These are phyloP conservation scores for Sylvilagus bachmani DNA, from an alignment of 2,113 vertebrate species.

Conservation along the genomic window DNA sequence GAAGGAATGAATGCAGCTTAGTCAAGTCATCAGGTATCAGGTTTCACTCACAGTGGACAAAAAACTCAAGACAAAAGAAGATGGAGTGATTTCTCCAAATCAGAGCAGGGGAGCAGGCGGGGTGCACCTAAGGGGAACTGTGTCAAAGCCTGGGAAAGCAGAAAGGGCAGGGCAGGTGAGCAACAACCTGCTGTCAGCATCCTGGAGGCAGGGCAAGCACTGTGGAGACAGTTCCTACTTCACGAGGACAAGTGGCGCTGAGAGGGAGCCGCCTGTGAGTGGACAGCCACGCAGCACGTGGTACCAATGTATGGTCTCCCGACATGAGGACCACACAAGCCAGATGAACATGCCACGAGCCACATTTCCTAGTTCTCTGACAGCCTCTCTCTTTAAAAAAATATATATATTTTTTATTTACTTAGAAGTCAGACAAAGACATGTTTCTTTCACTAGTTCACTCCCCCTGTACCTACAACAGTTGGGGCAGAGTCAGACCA, in stretches of 20 bases:
- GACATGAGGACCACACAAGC: not conserved
- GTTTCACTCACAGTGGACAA: not conserved
- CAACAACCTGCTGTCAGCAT: rapidly evolving
- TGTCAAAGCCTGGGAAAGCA: rapidly evolving
- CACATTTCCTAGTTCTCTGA: no score
- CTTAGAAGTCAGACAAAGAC: no score
- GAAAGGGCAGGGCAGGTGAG: not conserved
- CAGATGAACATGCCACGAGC: not conserved
- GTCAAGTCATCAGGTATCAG: not conserved
- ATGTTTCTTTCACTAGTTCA: no score
- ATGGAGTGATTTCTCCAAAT: not conserved
- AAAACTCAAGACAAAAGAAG: not conserved
- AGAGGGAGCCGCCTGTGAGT: no score
- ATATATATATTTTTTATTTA: no score
- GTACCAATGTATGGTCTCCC: no score
- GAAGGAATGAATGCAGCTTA: not conserved
- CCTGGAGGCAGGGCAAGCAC: rapidly evolving
- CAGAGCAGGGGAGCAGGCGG: not conserved
- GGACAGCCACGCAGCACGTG: no score
- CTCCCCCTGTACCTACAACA: no score
- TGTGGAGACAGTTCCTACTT: rapidly evolving
- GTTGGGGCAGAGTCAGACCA: no score
- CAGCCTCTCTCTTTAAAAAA: not conserved
- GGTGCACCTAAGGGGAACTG: not conserved
- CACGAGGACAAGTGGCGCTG: rapidly evolving